phyloP scores from a whole-genome alignment of 2,113 vertebrate species.

The Microcebus griseorufus region DNA sequence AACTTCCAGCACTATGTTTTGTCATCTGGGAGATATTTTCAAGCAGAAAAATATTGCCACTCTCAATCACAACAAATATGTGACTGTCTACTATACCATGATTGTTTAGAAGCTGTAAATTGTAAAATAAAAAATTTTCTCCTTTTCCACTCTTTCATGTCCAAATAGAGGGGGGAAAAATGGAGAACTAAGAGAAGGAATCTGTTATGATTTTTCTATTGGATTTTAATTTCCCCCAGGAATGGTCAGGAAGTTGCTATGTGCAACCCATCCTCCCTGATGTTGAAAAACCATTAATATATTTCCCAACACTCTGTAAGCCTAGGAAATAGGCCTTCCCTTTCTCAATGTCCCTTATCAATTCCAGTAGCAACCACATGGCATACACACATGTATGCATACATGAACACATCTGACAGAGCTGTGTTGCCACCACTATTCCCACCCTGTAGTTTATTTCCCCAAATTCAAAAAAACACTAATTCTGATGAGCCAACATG shows the following conservation, averaged over 20 bases:
- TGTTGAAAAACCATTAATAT: not conserved
- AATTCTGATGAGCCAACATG: not conserved
- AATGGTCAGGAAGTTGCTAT: not conserved
- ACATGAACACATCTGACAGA: not conserved
- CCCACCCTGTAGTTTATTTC: not conserved
- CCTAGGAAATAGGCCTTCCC: not conserved
- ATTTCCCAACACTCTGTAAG: constrained; percentile 34
- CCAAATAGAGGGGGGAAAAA: too few relatives aligned
- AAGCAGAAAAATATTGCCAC: not conserved
- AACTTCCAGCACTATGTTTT: not conserved
- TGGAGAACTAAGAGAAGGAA: not conserved
- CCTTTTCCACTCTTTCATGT: too few relatives aligned
- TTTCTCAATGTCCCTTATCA: not conserved
- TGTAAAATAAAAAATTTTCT: too few relatives aligned
- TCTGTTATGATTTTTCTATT: constrained; percentile 13
- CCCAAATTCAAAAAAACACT: not conserved
- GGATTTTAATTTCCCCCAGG: constrained; percentile 32
- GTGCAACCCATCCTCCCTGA: not conserved
- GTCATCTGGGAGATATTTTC: constrained; percentile 4
- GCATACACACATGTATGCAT: not conserved
- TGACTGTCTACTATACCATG: not conserved
- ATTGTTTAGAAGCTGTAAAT: not conserved
- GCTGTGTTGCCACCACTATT: rapidly evolving
- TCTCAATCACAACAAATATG: not conserved
- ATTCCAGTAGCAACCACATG: not conserved